Conservation (phyloP, 2,888 invertebrate genomes). For the Drosophila mercatorum region DNA sequence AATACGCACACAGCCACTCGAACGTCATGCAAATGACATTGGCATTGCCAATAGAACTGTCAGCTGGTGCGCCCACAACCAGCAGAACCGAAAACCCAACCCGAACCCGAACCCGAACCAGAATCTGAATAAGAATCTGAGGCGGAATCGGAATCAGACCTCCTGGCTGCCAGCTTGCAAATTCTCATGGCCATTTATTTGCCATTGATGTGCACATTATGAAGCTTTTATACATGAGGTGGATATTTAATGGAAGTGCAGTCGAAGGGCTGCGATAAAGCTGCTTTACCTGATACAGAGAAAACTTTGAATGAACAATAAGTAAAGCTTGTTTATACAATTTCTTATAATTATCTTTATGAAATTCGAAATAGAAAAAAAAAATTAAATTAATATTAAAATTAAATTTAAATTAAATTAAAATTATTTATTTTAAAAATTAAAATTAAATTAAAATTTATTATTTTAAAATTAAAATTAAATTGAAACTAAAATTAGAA, state of each 20-base stretch:
- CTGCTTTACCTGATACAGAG: too few species aligned
- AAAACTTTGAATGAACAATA: too few species aligned
- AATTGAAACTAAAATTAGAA: too few species aligned
- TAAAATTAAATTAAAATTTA: too few species aligned
- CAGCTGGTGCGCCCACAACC: neutral
- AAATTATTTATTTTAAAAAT: too few species aligned
- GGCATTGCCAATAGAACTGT: conserved; percentile 16
- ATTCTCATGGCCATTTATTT: conserved; percentile 4
- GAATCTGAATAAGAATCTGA: conserved; percentile 2
- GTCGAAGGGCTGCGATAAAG: neutral
- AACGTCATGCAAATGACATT: conserved; percentile 33
- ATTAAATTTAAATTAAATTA: too few species aligned
- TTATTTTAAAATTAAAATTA: too few species aligned
- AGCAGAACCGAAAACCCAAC: neutral
- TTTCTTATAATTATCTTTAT: too few species aligned
- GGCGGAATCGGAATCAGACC: neutral
- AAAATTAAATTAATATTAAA: too few species aligned
- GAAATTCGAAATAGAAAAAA: too few species aligned
- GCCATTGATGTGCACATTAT: conserved; percentile 17
- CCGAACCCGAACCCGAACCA: neutral
- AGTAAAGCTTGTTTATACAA: too few species aligned
- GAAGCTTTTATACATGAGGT: neutral
- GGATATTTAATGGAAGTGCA: conserved; percentile 4
- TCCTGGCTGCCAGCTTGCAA: conserved; percentile 3
- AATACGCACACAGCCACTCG: conserved; percentile 13